A percentile compares a stretch with the other conserved stretches of the same genome.
Evolutionary conservation across 2,797 vertebrate genomes (phyloP).

Genomic region (Sebastes trivittatus): DNA sequence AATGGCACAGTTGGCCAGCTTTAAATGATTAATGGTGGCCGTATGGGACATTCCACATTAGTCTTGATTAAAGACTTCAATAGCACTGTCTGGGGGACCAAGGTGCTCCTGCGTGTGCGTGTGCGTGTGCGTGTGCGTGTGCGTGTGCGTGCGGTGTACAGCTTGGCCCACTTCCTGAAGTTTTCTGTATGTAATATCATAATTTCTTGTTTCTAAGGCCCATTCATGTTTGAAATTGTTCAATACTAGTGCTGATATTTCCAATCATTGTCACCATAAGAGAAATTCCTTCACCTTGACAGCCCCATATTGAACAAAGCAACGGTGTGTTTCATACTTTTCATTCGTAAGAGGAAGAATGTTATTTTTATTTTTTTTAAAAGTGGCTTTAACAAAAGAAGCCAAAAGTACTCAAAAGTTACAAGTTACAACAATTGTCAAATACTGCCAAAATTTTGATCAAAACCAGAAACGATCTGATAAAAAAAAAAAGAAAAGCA

Average conservation of each 20-base stretch:
- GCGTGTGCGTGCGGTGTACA: constrained; percentile 1
- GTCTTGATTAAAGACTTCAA: constrained; percentile 76
- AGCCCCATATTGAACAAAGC: not conserved
- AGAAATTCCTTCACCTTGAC: too few species aligned
- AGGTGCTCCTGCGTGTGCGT: not conserved
- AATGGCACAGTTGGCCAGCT: constrained; percentile 55
- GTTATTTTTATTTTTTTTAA: not conserved
- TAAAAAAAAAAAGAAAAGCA: not conserved
- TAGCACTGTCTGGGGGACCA: constrained; percentile 46
- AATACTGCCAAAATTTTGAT: not conserved
- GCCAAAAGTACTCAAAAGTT: not conserved
- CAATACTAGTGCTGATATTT: not conserved
- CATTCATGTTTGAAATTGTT: not conserved
- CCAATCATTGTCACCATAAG: too few species aligned
- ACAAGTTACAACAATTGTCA: not conserved
- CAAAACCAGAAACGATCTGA: not conserved
- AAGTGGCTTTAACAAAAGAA: not conserved
- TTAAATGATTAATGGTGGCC: constrained; percentile 70
- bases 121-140: constrained; percentile 2
- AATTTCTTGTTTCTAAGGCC: not conserved
- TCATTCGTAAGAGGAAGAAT: not conserved
- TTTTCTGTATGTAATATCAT: not conserved
- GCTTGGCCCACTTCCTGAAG: not conserved
- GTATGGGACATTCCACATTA: constrained; percentile 71
- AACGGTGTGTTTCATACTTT: not conserved